A percentile compares a stretch with the other conserved stretches of the same genome.
Evolutionary conservation across 1,140 invertebrate species (phyloP).

Genomic region (Rhopalosiphum maidis): DNA sequence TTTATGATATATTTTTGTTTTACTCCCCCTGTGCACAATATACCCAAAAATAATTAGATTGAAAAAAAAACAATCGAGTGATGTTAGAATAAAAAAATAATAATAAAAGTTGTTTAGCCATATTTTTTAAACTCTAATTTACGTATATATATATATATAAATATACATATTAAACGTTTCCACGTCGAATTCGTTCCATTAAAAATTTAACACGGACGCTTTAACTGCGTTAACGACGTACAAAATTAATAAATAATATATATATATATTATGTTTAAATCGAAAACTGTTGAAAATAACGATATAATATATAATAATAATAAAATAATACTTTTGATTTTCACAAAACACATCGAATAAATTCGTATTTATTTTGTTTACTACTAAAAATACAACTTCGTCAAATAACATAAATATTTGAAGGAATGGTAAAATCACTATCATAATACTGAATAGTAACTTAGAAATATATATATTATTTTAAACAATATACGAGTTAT

Average conservation of each 20-base stretch:
- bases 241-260: background rate
- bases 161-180: background rate
- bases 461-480: background rate
- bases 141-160: background rate
- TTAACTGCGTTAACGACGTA: background rate
- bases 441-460: no score
- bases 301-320: background rate
- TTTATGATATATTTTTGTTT: constrained; percentile 9
- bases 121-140: background rate
- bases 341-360: background rate
- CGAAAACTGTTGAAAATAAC: background rate
- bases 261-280: no score
- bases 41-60: background rate
- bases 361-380: background rate
- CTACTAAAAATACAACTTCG: background rate
- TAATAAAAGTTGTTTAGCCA: background rate
- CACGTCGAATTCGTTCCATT: background rate
- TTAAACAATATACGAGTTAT: background rate
- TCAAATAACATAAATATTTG: background rate
- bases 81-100: background rate
- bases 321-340: background rate
- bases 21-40: background rate
- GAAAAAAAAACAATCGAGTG: background rate
- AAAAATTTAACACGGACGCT: constrained; percentile 25
- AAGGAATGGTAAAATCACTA: background rate